Evolutionary conservation across 2,113 vertebrate species (phyloP).

Genomic region (Mesembrinibis cayennensis): DNA sequence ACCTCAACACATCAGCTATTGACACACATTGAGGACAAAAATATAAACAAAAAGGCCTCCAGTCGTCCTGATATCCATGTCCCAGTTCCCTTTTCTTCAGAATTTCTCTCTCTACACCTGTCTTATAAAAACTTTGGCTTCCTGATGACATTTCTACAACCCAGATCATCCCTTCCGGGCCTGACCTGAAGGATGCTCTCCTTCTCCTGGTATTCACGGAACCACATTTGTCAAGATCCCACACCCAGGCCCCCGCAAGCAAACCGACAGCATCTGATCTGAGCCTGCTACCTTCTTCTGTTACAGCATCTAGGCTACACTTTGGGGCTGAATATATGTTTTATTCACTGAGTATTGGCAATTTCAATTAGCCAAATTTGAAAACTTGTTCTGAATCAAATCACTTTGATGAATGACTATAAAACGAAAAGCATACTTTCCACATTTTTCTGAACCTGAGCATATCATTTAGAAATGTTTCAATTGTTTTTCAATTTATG

Average conservation of each 20-base stretch:
- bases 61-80: neutral
- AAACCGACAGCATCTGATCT: neutral
- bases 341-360: neutral
- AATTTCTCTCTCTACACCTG: neutral
- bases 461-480: neutral
- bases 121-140: neutral
- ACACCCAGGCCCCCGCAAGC: rapidly evolving
- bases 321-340: neutral
- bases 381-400: neutral
- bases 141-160: neutral
- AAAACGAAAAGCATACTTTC: neutral
- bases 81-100: neutral
- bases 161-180: neutral
- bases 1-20: neutral
- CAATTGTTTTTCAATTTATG: neutral
- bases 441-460: neutral
- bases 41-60: neutral
- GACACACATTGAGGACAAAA: neutral
- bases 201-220: neutral
- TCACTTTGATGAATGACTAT: neutral
- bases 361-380: neutral
- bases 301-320: neutral
- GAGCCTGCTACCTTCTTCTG: neutral
- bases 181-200: neutral
- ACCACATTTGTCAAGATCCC: neutral